Conservation (phyloP, 2,888 invertebrate genomes). For the Epirrita christyi region DNA sequence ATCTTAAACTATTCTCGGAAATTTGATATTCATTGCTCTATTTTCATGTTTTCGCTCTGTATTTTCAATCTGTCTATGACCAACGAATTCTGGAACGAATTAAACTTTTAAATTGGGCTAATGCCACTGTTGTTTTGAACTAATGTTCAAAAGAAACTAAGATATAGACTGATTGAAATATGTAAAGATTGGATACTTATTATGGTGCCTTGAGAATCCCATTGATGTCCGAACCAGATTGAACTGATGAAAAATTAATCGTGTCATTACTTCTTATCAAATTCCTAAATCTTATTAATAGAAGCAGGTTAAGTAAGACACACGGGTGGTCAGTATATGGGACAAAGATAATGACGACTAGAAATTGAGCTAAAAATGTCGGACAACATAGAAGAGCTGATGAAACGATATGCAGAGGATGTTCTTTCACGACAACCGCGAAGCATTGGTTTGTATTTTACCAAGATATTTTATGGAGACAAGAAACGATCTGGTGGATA, state of each 20-base stretch:
- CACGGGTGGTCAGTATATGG: constrained; percentile 2
- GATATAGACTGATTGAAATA: too few relatives aligned
- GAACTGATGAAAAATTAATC: background rate
- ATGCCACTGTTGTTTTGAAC: too few relatives aligned
- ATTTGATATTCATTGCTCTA: background rate
- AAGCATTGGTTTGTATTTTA: constrained; percentile 69
- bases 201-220: too few relatives aligned
- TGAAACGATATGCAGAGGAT: constrained; percentile 61
- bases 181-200: too few relatives aligned
- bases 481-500: too few relatives aligned
- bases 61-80: too few relatives aligned
- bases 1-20: background rate
- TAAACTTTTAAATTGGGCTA: too few relatives aligned
- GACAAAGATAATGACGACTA: constrained; percentile 44
- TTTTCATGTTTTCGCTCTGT: too few relatives aligned
- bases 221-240: background rate
- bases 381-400: constrained; percentile 63
- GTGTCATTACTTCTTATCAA: background rate
- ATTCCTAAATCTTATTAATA: too few relatives aligned
- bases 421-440: constrained; percentile 59
- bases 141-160: too few relatives aligned
- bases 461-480: background rate
- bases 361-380: constrained; percentile 59
- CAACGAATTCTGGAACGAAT: too few relatives aligned
- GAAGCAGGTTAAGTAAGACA: background rate